Evolutionary conservation across 2,113 vertebrate genomes (phyloP).

Genomic region (Mastomys coucha): DNA sequence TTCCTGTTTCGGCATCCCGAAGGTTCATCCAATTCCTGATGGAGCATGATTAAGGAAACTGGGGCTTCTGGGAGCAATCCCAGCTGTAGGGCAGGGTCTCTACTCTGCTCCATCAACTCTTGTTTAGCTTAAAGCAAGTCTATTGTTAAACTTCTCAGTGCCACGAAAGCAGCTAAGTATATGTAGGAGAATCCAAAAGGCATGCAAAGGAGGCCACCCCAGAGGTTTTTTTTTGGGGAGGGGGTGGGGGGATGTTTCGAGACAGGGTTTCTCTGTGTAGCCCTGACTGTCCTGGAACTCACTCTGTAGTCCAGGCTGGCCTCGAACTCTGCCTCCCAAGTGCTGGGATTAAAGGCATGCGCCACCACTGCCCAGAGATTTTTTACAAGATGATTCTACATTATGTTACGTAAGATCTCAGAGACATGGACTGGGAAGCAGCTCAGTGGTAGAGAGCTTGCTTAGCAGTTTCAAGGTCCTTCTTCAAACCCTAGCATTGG

Average conservation of each 20-base stretch:
- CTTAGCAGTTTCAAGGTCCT: background rate
- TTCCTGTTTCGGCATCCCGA: conserved; percentile 98
- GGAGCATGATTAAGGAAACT: conserved; percentile 84
- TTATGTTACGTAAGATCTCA: background rate
- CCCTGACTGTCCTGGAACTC: too few relatives aligned
- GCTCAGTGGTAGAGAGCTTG: background rate
- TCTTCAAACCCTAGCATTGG: background rate
- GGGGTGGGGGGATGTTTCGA: too few relatives aligned
- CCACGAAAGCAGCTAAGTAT: background rate
- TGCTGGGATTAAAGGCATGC: too few relatives aligned
- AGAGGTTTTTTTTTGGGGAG: conserved; percentile 38
- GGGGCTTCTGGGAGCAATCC: background rate
- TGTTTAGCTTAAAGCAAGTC: background rate
- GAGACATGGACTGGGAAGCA: background rate
- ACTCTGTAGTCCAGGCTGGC: too few relatives aligned
- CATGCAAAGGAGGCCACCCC: background rate
- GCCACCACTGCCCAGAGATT: too few relatives aligned
- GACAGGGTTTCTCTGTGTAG: too few relatives aligned
- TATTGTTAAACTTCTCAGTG: background rate
- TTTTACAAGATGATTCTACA: too few relatives aligned
- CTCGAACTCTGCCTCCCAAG: too few relatives aligned
- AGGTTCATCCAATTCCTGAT: conserved; percentile 99
- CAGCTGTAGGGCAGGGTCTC: background rate
- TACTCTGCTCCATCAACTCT: background rate
- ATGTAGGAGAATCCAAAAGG: background rate